Conservation (phyloP, 2,113 vertebrate genomes). For the Gavialis gangeticus region DNA sequence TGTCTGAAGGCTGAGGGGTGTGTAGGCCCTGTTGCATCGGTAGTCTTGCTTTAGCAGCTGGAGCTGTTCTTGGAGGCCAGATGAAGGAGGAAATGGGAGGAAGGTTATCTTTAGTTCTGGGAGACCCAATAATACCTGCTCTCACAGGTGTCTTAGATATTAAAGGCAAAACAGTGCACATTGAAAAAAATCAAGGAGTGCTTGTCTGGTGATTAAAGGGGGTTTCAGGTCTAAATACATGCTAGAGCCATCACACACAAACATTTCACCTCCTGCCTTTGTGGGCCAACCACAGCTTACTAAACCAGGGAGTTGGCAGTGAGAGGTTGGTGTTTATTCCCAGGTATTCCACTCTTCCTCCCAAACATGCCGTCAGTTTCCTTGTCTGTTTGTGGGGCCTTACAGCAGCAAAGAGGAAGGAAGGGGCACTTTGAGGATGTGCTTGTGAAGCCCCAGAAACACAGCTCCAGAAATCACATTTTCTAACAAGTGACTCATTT, state of each 20-base stretch:
- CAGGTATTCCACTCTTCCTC: neutral
- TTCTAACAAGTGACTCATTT: neutral
- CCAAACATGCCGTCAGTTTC: neutral
- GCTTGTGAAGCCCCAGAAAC: fast-evolving
- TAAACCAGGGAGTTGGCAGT: too few species aligned
- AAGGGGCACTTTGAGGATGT: neutral
- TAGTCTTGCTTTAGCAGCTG: neutral
- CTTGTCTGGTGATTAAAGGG: too few species aligned
- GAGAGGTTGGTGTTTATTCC: too few species aligned
- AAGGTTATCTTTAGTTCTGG: fast-evolving
- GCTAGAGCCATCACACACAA: neutral
- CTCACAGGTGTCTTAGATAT: neutral
- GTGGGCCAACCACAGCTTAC: too few species aligned
- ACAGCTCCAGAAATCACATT: neutral
- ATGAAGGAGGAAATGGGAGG: fast-evolving
- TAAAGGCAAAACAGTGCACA: neutral
- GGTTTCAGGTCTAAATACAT: neutral
- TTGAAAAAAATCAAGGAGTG: neutral
- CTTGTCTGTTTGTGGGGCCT: neutral
- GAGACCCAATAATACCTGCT: neutral
- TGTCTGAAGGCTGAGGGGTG: neutral
- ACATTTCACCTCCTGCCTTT: too few species aligned
- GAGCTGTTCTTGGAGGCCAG: neutral
- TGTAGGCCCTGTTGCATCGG: neutral
- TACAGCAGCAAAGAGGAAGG: neutral